These are phyloP conservation scores for Galeopterus variegatus DNA, from an alignment of 2,113 vertebrate species.

Conservation along the genomic window DNA sequence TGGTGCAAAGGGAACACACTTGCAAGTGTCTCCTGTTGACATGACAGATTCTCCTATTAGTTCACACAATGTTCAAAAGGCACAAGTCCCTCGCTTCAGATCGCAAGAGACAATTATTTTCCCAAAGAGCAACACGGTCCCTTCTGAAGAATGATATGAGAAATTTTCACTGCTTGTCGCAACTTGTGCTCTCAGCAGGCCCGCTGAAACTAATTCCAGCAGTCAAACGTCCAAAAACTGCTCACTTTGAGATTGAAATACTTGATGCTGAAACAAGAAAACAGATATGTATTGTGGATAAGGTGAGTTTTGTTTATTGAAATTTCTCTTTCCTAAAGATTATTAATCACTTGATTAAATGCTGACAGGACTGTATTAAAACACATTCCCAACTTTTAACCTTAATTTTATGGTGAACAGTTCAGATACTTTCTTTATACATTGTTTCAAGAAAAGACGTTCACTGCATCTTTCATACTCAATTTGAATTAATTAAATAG, in stretches of 20 bases:
- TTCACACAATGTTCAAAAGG: constrained; percentile 85
- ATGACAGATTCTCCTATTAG: constrained; percentile 77
- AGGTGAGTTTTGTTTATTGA: constrained; percentile 86
- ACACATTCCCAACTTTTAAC: not conserved
- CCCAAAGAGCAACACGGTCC: constrained; percentile 72
- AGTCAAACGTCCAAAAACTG: constrained; percentile 86
- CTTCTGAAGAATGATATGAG: constrained; percentile 79
- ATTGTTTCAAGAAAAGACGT: not conserved
- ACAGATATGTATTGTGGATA: constrained; percentile 91
- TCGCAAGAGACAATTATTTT: constrained; percentile 69
- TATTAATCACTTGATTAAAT: not conserved
- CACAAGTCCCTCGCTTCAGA: constrained; percentile 76
- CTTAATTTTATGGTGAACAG: not conserved
- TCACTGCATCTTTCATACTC: not conserved
- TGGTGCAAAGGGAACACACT: constrained; percentile 73
- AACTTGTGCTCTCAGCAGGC: constrained; percentile 87
- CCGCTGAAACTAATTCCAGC: constrained; percentile 77
- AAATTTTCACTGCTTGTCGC: constrained; percentile 87
- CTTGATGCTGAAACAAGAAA: constrained; percentile 90
- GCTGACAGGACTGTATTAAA: not conserved
- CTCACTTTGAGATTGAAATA: constrained; percentile 91
- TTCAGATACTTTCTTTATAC: not conserved
- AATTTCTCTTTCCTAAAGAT: not conserved
- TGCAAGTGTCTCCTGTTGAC: constrained; percentile 78
- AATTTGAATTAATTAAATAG: not conserved